These are phyloP conservation scores for Phoeniculus purpureus DNA, from an alignment of 2,797 vertebrate species.

Conservation along the genomic window DNA sequence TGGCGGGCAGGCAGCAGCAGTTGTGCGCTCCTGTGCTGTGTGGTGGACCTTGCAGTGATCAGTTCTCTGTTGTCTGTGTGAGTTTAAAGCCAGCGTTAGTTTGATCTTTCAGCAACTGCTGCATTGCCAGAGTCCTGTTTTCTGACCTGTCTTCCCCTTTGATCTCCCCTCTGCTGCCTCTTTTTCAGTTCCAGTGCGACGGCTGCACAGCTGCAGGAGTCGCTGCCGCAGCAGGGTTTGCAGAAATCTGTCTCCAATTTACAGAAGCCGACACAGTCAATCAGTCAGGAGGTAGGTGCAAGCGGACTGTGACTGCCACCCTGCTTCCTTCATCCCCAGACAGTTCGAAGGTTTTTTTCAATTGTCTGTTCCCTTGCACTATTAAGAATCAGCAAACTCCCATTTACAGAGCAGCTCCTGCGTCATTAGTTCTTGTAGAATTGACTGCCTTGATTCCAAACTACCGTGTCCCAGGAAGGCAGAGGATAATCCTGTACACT, in stretches of 20 bases:
- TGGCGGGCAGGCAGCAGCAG: neutral
- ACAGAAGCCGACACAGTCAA: constrained; percentile 93
- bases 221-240: constrained; percentile 96
- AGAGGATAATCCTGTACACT: neutral
- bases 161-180: constrained; percentile 5
- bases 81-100: accelerated
- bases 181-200: constrained; percentile 91
- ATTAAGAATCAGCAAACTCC: neutral
- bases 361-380: neutral
- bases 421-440: neutral
- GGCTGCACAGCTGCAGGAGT: constrained; percentile 96
- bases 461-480: neutral
- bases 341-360: neutral
- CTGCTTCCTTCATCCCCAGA: neutral
- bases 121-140: neutral
- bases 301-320: neutral
- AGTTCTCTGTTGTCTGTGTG: neutral
- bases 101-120: neutral
- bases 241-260: constrained; percentile 99
- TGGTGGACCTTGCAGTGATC: neutral
- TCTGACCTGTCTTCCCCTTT: neutral
- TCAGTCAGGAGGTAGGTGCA: constrained; percentile 90
- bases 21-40: neutral
- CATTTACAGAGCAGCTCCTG: neutral
- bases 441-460: neutral